Evolutionary conservation across 2,797 vertebrate genomes (phyloP), one percentile per base, ranked within the genome.

Genomic region (Oreonectes daqikongensis): DNA sequence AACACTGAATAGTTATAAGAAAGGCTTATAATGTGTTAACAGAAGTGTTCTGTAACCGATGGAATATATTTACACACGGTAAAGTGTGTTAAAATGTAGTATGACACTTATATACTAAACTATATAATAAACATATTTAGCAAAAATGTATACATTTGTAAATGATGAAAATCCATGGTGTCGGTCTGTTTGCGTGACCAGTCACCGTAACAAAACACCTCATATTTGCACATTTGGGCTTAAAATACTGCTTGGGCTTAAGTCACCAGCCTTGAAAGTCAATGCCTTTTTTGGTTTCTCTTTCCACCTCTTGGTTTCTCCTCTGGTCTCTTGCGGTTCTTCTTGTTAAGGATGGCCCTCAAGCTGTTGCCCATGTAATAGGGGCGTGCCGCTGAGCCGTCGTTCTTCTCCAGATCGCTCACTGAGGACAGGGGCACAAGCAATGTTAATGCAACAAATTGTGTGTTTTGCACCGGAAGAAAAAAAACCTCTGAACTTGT

Each of bases 401-500:
- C 86, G 3, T 94, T 93, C 81, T 83, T 87, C 86, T 94, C 93
- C 89, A 92, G 74, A 81, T 95, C 94, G 85, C 88, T 90, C 93
- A 93, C 94, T 94, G 84, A 81, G 85, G 83, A 89, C 86, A 92
- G 90, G 89, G 90, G 91, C n/a, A 76, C 75, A 53, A 78, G 50
- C 6, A 50, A 38, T 0, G 74, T 87, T 86, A 86, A 78, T 80
- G 32, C 72, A 14, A 26, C n/a, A 20, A 38, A 73, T 26, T 53
- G 11, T 14, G 12, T 64, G 32, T 74, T 42, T 68, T 26, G 15
- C 7, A 9, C 50, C 30, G 18, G 32, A 57, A 69, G 5, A 35
- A 8, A 18, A 24, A 52, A 26, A 26, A 5, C 3, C n/a, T 35
- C 67, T 24, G 20, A 8, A 53, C 50, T 38, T 63, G 6, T 22